A percentile compares a stretch with the other conserved stretches of the same genome.
Conservation (phyloP, 1,140 invertebrate species). For the Trachelipus rathkii region DNA sequence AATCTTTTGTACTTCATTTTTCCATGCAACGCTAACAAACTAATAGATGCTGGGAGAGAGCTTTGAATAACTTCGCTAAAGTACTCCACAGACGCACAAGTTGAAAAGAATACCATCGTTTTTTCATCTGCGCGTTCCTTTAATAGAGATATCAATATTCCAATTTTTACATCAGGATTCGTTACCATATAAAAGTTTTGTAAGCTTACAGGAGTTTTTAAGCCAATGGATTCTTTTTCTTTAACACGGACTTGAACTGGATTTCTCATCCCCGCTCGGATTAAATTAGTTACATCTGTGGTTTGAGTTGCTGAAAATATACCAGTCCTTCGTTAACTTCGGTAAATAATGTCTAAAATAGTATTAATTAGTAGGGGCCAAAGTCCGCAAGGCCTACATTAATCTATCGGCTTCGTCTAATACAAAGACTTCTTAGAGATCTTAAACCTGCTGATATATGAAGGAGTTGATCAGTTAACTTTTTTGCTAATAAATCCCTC, state of each 20-base stretch:
- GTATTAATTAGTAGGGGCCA: slow-evolving; percentile 76
- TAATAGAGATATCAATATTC: slow-evolving; percentile 69
- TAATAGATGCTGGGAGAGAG: slow-evolving; percentile 57
- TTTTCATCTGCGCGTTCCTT: slow-evolving; percentile 64
- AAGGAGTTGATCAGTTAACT: slow-evolving; percentile 56
- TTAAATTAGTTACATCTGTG: slow-evolving; percentile 84
- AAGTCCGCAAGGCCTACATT: slow-evolving; percentile 90
- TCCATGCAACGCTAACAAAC: slow-evolving; percentile 78
- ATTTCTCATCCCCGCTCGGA: slow-evolving; percentile 90
- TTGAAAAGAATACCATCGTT: slow-evolving; percentile 89
- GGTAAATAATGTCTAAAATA: slow-evolving; percentile 87
- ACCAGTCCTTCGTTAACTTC: slow-evolving; percentile 86
- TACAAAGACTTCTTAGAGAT: slow-evolving; percentile 80
- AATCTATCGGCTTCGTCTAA: slow-evolving; percentile 96
- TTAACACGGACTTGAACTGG: slow-evolving; percentile 86
- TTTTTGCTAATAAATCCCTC: slow-evolving; percentile 74
- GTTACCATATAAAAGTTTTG: slow-evolving; percentile 82
- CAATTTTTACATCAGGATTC: slow-evolving; percentile 70
- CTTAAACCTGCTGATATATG: slow-evolving; percentile 65
- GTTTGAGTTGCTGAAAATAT: slow-evolving; percentile 98
- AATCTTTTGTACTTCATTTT: slow-evolving; percentile 88
- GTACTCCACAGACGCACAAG: slow-evolving; percentile 94
- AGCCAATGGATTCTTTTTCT: slow-evolving; percentile 60
- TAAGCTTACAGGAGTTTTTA: slow-evolving; percentile 72
- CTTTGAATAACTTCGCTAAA: slow-evolving; percentile 69